Evolutionary conservation across 2,113 vertebrate species (phyloP), one percentile per base, ranked within the genome.

Genomic region (Erythrolamprus reginae): DNA sequence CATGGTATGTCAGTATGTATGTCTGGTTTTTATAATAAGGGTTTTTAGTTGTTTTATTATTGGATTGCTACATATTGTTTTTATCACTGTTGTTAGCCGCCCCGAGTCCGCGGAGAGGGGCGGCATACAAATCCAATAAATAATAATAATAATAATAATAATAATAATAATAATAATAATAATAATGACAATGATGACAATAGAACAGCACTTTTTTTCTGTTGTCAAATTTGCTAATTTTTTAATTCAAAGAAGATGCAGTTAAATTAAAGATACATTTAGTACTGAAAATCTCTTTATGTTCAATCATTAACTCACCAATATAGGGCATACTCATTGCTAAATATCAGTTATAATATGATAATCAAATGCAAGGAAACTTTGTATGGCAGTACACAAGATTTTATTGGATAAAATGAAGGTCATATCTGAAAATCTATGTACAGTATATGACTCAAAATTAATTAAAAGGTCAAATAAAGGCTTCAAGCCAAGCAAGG

Each of bases 381-480:
- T 61, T 33, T 58, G 24, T 13, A 58, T 8, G 50, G 82, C 45
- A 21, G 0, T 53, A 48, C 5, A 65, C 28, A 89, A 82, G 82
- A 86, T 45, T 56, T 38, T 77, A 15, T 21, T 52, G 83, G 56
- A 28, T 89, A 89, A 82, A 70, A 51, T 86, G 38, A 92, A 89
- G 83, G 58, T 82, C 50, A 33, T 50, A 82, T 89, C 61, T 86
- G 8, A 70, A 89, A 91, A 77, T 28, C 26, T 21, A 65, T 26
- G 65, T 55, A 38, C 53, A 89, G 65, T 55, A 38, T 65, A 89
- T 48, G 21, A 82, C 83, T 82, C n/a, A 86, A 82, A 89, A 89
- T 86, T 92, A 92, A 92, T 89, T 89, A 89, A 86, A 91, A 89
- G 52, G 70, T 82, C 86, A 92, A 56, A 86, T 65, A 89, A 89